Conservation (phyloP, 1,140 invertebrate genomes). For the Varroa destructor region DNA sequence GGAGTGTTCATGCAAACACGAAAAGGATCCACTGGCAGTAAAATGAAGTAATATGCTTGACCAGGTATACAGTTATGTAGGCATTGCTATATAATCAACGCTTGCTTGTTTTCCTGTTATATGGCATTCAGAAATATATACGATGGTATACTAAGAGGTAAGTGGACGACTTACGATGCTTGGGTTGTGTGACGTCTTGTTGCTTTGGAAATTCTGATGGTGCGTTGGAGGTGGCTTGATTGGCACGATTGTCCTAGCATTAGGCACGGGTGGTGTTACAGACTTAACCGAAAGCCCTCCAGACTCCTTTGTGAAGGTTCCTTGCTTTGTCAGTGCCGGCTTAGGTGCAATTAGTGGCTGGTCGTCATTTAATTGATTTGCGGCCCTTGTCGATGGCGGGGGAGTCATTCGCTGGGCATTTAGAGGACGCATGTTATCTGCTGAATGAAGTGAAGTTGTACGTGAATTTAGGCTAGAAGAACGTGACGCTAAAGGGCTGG, state of each 20-base stretch:
- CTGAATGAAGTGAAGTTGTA: not conserved
- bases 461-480: not conserved
- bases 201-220: too few species aligned
- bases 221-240: not conserved
- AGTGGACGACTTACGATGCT: too few species aligned
- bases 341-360: not conserved
- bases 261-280: not conserved
- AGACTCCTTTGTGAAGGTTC: conserved; percentile 22
- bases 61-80: too few species aligned
- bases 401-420: not conserved
- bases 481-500: conserved; percentile 5
- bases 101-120: too few species aligned
- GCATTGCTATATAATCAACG: too few species aligned
- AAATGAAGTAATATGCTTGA: too few species aligned
- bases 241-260: conserved; percentile 24
- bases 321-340: conserved; percentile 14
- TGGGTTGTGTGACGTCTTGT: too few species aligned
- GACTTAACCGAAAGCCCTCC: conserved; percentile 6
- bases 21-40: too few species aligned
- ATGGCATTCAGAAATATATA: too few species aligned
- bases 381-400: too few species aligned
- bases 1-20: too few species aligned
- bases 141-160: too few species aligned
- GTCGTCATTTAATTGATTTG: not conserved
- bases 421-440: conserved; percentile 14